These are phyloP conservation scores for Sarcophaga subvicina DNA, from an alignment of 2,888 invertebrate genomes.

Conservation along the genomic window DNA sequence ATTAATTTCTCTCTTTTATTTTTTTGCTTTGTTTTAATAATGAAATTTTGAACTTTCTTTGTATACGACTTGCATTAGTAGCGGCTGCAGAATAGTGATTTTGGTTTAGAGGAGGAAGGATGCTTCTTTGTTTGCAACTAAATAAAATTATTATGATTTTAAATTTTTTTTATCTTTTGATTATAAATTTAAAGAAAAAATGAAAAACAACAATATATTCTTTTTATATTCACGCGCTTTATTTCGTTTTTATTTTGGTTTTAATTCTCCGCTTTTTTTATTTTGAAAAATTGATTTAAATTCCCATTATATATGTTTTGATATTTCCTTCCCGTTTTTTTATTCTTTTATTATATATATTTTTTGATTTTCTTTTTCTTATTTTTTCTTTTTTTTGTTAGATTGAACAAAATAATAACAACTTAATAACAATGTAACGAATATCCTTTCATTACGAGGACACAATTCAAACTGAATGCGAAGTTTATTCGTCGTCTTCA, in stretches of 20 bases:
- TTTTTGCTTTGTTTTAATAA: slow-evolving; percentile 22
- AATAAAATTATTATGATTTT: background rate
- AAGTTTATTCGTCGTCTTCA: slow-evolving; percentile 79
- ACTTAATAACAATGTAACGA: slow-evolving; percentile 82
- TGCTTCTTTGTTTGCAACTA: slow-evolving; percentile 29
- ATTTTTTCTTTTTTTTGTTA: slow-evolving; percentile 70
- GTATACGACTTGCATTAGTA: slow-evolving; percentile 49
- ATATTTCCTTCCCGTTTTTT: slow-evolving; percentile 27
- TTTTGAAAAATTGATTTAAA: slow-evolving; percentile 43
- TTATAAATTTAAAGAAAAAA: slow-evolving; percentile 42
- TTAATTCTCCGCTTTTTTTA: no score
- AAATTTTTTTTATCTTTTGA: slow-evolving; percentile 51
- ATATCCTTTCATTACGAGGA: slow-evolving; percentile 82
- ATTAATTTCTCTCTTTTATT: background rate
- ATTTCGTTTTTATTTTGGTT: no score
- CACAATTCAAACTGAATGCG: slow-evolving; percentile 82
- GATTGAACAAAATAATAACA: slow-evolving; percentile 81
- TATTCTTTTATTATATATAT: slow-evolving; percentile 46
- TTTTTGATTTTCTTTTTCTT: slow-evolving; percentile 49
- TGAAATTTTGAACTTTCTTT: slow-evolving; percentile 61
- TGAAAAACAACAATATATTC: slow-evolving; percentile 44
- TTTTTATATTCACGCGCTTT: slow-evolving; percentile 7
- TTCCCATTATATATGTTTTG: slow-evolving; percentile 44
- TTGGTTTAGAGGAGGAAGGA: slow-evolving; percentile 21
- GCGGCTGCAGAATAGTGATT: slow-evolving; percentile 29